Percentiles rank a stretch among this genome's conserved stretches.
Evolutionary conservation across 2,888 invertebrate species (phyloP).

Genomic region (Lithophane socia): DNA sequence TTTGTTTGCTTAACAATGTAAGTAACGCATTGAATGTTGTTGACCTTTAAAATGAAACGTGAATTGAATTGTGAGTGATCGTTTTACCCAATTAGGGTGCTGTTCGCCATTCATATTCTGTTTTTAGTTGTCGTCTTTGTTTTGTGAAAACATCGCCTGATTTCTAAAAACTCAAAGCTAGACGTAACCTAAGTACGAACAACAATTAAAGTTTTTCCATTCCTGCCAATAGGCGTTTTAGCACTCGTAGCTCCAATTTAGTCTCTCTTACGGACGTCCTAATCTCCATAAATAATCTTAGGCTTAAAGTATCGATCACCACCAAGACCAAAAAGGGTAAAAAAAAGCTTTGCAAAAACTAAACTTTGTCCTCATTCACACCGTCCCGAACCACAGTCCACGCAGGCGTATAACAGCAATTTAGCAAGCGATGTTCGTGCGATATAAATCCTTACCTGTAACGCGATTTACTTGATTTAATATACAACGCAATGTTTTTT

Average conservation of each 20-base stretch:
- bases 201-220: too few species aligned
- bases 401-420: constrained; percentile 69
- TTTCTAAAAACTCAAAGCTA: too few species aligned
- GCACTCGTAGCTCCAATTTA: neutral
- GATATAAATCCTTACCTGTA: constrained; percentile 69
- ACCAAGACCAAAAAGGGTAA: neutral
- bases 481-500: constrained; percentile 66
- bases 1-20: too few species aligned
- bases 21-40: too few species aligned
- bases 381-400: constrained; percentile 50
- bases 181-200: too few species aligned
- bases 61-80: too few species aligned
- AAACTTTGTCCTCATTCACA: constrained; percentile 28
- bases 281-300: neutral
- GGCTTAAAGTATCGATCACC: neutral
- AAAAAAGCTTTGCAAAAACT: neutral
- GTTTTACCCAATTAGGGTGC: too few species aligned
- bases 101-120: too few species aligned
- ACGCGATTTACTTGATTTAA: constrained; percentile 74
- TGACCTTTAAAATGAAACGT: too few species aligned
- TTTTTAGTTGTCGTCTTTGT: too few species aligned
- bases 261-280: neutral
- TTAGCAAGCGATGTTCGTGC: constrained; percentile 65
- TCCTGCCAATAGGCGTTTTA: too few species aligned
- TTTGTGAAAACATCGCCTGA: too few species aligned